Percentiles rank a stretch among this genome's conserved stretches.
Evolutionary conservation across 2,797 vertebrate genomes (phyloP).

Genomic region (Craterocephalus amniculus): DNA sequence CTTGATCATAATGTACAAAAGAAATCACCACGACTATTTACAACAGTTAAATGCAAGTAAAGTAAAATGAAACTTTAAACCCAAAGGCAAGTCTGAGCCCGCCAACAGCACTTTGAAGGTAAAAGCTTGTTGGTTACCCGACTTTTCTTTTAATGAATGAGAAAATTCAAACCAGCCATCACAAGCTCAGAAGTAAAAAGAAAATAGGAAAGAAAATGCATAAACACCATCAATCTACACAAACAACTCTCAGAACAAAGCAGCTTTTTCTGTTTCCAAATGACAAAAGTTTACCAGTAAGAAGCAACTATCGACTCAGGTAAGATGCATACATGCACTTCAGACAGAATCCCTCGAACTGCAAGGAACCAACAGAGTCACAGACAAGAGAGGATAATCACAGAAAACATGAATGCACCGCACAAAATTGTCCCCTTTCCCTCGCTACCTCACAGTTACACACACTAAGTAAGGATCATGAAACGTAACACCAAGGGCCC

Average conservation of each 20-base stretch:
- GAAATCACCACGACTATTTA: background rate
- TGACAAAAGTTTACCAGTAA: background rate
- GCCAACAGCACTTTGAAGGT: constrained; percentile 7
- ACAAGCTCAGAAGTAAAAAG: background rate
- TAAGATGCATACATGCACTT: background rate
- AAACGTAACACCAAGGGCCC: constrained; percentile 77
- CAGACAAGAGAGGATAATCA: constrained; percentile 42
- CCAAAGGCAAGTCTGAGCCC: background rate
- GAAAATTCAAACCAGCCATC: constrained; percentile 2
- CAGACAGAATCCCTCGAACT: background rate
- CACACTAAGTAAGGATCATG: constrained; percentile 62
- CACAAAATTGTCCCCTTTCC: constrained; percentile 27
- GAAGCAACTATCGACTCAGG: background rate
- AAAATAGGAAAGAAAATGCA: background rate
- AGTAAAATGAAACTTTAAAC: constrained; percentile 3
- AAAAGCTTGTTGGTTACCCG: background rate
- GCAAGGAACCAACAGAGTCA: constrained; percentile 8
- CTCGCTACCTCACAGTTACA: constrained; percentile 26
- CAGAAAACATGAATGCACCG: constrained; percentile 38
- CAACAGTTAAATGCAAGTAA: background rate
- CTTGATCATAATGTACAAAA: background rate
- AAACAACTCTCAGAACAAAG: constrained; percentile 12
- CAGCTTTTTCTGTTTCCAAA: constrained; percentile 5
- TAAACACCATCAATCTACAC: constrained; percentile 1
- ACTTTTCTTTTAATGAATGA: constrained; percentile 6